phyloP scores from a whole-genome alignment of 64 coral and sea anemone genomes.

The Pocillopora verrucosa region DNA sequence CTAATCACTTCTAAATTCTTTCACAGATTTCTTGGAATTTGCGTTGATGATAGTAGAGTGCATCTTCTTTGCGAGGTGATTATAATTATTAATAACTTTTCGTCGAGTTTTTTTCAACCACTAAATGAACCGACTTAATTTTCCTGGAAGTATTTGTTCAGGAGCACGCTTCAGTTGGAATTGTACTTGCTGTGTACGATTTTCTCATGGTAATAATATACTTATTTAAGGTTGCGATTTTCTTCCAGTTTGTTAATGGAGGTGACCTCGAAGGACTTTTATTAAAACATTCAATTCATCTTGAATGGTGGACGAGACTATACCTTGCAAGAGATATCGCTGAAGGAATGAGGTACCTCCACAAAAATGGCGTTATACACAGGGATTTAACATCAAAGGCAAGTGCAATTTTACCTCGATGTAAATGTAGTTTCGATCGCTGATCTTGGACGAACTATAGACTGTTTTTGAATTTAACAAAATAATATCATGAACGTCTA shows the following conservation, averaged over 20 bases:
- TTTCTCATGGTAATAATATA: neutral
- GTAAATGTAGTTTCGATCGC: neutral
- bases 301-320: conserved; percentile 72
- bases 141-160: neutral
- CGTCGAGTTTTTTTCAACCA: neutral
- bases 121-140: neutral
- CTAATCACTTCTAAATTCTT: neutral
- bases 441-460: neutral
- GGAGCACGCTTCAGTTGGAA: neutral
- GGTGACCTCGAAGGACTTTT: conserved; percentile 81
- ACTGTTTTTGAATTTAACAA: neutral
- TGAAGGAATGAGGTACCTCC: conserved; percentile 72
- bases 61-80: conserved; percentile 82
- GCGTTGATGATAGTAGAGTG: conserved; percentile 42
- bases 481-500: neutral
- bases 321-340: conserved; percentile 88
- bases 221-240: conserved; percentile 24
- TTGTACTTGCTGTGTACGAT: neutral
- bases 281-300: conserved; percentile 62
- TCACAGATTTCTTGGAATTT: conserved; percentile 72
- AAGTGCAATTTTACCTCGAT: neutral
- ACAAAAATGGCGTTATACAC: conserved; percentile 76
- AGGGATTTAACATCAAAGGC: conserved; percentile 90
- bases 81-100: neutral
- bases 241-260: conserved; percentile 81